These are phyloP conservation scores for Drosophila quinaria DNA, from an alignment of 2,888 invertebrate species.

Conservation along the genomic window DNA sequence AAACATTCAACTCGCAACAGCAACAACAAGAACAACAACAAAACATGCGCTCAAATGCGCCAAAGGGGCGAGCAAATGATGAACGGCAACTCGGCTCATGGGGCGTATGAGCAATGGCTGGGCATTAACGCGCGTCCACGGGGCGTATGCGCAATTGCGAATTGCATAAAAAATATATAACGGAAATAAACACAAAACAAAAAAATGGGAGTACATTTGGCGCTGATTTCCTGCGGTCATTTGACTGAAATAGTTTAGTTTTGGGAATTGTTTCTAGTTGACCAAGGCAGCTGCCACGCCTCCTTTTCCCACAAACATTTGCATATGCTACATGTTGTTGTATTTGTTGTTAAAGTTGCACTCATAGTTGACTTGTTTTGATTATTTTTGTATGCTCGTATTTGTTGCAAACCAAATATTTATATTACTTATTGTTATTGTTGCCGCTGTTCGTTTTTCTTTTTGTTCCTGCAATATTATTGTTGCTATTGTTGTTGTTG, in stretches of 20 bases:
- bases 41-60: slow-evolving; percentile 43
- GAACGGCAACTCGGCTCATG: slow-evolving; percentile 49
- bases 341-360: slow-evolving; percentile 9
- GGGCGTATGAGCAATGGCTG: slow-evolving; percentile 70
- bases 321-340: slow-evolving; percentile 5
- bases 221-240: slow-evolving; percentile 75
- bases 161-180: slow-evolving; percentile 15
- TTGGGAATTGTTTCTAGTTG: slow-evolving; percentile 50
- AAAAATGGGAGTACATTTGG: slow-evolving; percentile 42
- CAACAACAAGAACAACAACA: slow-evolving; percentile 9
- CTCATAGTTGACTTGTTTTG: slow-evolving; percentile 47
- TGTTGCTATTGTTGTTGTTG: slow-evolving; percentile 24
- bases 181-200: not conserved
- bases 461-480: not conserved
- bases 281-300: slow-evolving; percentile 13
- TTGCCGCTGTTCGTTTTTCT: slow-evolving; percentile 30
- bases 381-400: slow-evolving; percentile 47
- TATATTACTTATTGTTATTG: slow-evolving; percentile 64
- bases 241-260: slow-evolving; percentile 60
- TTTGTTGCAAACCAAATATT: slow-evolving; percentile 63
- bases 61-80: slow-evolving; percentile 56
- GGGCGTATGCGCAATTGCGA: slow-evolving; percentile 56
- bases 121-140: slow-evolving; percentile 61
- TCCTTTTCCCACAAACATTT: not conserved
- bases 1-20: slow-evolving; percentile 38